phyloP scores from a whole-genome alignment of 2,888 invertebrate genomes.

The Drosophila cognata region DNA sequence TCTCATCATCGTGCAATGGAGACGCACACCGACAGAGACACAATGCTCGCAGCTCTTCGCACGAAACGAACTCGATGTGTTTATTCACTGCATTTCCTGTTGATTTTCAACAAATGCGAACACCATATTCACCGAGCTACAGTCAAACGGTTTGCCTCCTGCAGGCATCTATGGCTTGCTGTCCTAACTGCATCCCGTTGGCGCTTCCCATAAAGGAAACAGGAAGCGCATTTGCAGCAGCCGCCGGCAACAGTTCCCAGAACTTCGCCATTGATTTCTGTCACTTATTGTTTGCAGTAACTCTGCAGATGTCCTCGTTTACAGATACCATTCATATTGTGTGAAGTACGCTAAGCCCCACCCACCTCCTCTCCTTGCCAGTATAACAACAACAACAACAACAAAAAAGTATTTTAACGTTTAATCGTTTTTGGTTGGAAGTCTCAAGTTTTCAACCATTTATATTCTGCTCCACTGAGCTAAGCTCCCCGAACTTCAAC shows the following conservation, averaged over 20 bases:
- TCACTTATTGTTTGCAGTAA: conserved; percentile 60
- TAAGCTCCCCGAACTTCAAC: conserved; percentile 13
- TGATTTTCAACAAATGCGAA: conserved; percentile 76
- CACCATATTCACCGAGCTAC: conserved; percentile 26
- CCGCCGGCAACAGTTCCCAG: conserved; percentile 41
- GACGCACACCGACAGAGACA: conserved; percentile 15
- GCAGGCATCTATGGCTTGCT: not conserved
- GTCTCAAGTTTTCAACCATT: conserved; percentile 32
- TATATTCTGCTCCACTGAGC: conserved; percentile 16
- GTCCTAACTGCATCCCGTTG: conserved; percentile 53
- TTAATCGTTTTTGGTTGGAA: conserved; percentile 47
- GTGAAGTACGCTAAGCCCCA: not conserved
- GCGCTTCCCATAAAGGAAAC: conserved; percentile 59
- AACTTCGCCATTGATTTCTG: conserved; percentile 70
- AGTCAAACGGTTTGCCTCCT: conserved; percentile 20
- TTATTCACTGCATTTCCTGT: conserved; percentile 81
- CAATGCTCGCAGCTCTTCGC: conserved; percentile 24
- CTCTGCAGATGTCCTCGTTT: conserved; percentile 31
- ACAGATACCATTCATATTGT: conserved; percentile 15
- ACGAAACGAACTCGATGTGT: conserved; percentile 63
- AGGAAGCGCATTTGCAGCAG: conserved; percentile 73
- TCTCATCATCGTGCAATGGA: conserved; percentile 33
- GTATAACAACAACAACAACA: not conserved
- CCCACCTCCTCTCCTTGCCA: not conserved
- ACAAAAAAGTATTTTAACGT: conserved; percentile 18